These are phyloP conservation scores for Rhineura floridana DNA, from an alignment of 2,113 vertebrate genomes.

Conservation along the genomic window DNA sequence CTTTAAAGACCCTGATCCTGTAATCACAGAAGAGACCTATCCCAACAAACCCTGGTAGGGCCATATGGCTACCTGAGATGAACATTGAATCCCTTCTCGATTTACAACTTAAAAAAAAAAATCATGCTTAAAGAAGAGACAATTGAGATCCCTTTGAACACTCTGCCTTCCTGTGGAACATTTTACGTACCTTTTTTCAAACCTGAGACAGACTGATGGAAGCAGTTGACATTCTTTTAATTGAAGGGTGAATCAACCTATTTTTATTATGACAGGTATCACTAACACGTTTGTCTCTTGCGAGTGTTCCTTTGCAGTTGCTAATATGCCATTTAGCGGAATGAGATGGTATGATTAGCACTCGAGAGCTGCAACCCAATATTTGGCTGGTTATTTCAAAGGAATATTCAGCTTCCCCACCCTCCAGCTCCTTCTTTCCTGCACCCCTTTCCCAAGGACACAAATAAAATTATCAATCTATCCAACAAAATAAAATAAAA, in stretches of 20 bases:
- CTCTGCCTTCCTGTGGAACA: background rate
- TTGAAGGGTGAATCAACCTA: slow-evolving; percentile 41
- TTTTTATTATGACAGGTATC: slow-evolving; percentile 57
- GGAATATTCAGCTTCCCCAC: background rate
- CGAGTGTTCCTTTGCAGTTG: slow-evolving; percentile 26
- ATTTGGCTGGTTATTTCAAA: slow-evolving; percentile 1
- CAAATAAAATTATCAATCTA: background rate
- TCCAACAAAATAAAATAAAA: background rate
- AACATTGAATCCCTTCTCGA: background rate
- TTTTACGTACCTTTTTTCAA: slow-evolving; percentile 9
- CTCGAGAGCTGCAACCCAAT: background rate
- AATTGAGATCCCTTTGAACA: background rate
- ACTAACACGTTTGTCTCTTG: slow-evolving; percentile 37
- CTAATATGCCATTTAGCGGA: slow-evolving; percentile 41
- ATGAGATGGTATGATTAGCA: slow-evolving; percentile 32
- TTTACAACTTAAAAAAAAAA: background rate
- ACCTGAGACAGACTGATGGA: background rate
- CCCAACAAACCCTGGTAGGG: background rate
- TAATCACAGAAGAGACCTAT: background rate
- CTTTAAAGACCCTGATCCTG: background rate
- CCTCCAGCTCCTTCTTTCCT: background rate
- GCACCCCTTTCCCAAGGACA: background rate
- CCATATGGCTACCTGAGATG: background rate
- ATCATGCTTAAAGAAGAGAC: background rate
- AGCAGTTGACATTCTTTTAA: slow-evolving; percentile 34